A percentile compares a stretch with the other conserved stretches of the same genome.
Conservation (phyloP, 2,888 invertebrate genomes). For the Sylvicola cinctus region DNA sequence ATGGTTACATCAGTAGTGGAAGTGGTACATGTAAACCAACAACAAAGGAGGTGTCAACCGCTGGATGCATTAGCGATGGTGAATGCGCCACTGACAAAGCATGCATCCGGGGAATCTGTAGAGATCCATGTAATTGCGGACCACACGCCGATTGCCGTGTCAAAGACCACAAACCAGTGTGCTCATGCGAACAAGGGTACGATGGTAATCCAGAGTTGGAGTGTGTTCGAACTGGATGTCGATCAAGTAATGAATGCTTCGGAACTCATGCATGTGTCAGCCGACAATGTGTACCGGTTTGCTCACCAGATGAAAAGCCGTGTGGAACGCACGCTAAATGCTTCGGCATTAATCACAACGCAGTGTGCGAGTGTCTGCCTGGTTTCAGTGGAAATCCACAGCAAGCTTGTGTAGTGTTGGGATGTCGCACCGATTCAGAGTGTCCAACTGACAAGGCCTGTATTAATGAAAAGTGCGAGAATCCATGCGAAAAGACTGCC, state of each 20-base stretch:
- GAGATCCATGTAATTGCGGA: slow-evolving; percentile 70
- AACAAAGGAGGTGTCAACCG: slow-evolving; percentile 36
- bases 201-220: slow-evolving; percentile 70
- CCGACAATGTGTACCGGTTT: slow-evolving; percentile 62
- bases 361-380: slow-evolving; percentile 64
- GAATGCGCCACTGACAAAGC: slow-evolving; percentile 62
- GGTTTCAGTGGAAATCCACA: slow-evolving; percentile 67
- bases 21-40: slow-evolving; percentile 59
- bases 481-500: slow-evolving; percentile 46
- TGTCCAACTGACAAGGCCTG: slow-evolving; percentile 67
- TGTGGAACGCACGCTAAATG: slow-evolving; percentile 67
- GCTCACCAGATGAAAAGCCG: slow-evolving; percentile 42
- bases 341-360: slow-evolving; percentile 56
- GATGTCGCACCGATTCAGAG: slow-evolving; percentile 57
- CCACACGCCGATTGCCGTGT: slow-evolving; percentile 68
- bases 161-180: slow-evolving; percentile 68
- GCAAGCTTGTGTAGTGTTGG: slow-evolving; percentile 54
- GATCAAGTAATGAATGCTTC: slow-evolving; percentile 55
- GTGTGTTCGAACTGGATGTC: slow-evolving; percentile 55
- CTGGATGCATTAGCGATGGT: slow-evolving; percentile 51
- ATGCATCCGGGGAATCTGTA: slow-evolving; percentile 61
- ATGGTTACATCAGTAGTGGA: slow-evolving; percentile 69
- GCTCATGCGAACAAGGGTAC: slow-evolving; percentile 64
- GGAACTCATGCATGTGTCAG: slow-evolving; percentile 68
- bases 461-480: slow-evolving; percentile 56